These are phyloP conservation scores for Xestia sexstrigata DNA, from an alignment of 2,888 invertebrate genomes.

Conservation along the genomic window DNA sequence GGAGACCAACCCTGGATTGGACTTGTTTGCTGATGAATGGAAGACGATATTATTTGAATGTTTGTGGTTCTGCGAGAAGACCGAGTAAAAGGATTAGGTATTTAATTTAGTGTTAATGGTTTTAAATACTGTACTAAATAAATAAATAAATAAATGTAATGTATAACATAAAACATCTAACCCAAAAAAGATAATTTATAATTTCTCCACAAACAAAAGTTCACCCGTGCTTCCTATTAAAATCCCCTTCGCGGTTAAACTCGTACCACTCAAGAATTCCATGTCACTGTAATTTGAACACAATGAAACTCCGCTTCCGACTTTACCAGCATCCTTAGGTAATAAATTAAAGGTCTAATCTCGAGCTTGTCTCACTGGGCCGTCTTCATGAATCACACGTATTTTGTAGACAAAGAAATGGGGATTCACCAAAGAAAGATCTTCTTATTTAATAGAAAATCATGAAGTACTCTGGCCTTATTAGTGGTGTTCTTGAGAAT, in stretches of 20 bases:
- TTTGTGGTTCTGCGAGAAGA: no score
- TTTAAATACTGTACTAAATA: no score
- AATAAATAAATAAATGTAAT: no score
- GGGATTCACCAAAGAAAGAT: constrained; percentile 22
- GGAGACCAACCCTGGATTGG: no score
- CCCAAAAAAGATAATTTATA: neutral
- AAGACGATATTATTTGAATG: no score
- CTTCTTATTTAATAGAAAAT: constrained; percentile 23
- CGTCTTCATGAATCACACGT: constrained; percentile 69
- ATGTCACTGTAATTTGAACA: constrained; percentile 67
- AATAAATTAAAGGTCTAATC: constrained; percentile 74
- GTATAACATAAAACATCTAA: no score
- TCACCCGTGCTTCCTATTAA: constrained; percentile 13
- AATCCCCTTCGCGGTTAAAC: constrained; percentile 22
- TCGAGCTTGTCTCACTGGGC: constrained; percentile 65
- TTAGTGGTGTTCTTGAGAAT: no score
- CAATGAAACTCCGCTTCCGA: constrained; percentile 68
- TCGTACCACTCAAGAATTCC: constrained; percentile 55
- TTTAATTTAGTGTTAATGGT: no score
- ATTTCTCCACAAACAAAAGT: constrained; percentile 23
- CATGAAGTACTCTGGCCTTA: neutral
- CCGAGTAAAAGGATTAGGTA: no score
- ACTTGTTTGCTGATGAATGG: no score
- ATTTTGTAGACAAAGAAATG: constrained; percentile 61
- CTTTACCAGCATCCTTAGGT: constrained; percentile 60